phyloP scores from a whole-genome alignment of 1,140 invertebrate genomes.

The Cydia splendana region DNA sequence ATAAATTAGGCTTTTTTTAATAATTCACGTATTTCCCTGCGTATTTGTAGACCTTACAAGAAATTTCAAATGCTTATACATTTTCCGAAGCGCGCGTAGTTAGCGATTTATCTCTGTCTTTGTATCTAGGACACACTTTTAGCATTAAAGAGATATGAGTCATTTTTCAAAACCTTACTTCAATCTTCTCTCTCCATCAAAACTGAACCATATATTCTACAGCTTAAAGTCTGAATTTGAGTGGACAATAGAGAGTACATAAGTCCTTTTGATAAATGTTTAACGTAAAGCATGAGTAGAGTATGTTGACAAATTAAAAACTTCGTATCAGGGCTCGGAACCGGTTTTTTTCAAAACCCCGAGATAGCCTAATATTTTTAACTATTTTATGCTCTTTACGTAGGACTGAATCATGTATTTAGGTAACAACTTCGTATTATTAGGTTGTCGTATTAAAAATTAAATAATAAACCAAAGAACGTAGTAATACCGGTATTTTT shows the following conservation, averaged over 20 bases:
- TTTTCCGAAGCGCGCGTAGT: neutral
- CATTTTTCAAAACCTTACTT: neutral
- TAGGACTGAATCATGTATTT: no score
- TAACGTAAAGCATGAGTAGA: neutral
- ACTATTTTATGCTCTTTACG: no score
- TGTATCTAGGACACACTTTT: constrained; percentile 10
- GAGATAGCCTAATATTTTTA: no score
- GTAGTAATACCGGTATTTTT: no score
- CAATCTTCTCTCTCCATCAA: neutral
- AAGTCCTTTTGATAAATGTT: neutral
- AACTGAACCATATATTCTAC: neutral
- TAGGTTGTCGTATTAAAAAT: no score
- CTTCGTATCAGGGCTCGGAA: no score
- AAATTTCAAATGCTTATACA: constrained; percentile 6
- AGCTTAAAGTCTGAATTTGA: neutral
- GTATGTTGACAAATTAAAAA: neutral
- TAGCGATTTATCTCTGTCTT: constrained; percentile 4
- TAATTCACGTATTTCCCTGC: no score
- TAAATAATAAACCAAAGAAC: no score
- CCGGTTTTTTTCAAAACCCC: no score
- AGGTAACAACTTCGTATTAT: no score
- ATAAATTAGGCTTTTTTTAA: no score
- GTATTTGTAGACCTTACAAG: neutral
- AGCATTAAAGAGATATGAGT: constrained; percentile 1
- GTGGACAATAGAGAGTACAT: neutral